phyloP scores from a whole-genome alignment of 37 sponge, comb jelly and placozoan species.

The Tethya wilhelma region DNA sequence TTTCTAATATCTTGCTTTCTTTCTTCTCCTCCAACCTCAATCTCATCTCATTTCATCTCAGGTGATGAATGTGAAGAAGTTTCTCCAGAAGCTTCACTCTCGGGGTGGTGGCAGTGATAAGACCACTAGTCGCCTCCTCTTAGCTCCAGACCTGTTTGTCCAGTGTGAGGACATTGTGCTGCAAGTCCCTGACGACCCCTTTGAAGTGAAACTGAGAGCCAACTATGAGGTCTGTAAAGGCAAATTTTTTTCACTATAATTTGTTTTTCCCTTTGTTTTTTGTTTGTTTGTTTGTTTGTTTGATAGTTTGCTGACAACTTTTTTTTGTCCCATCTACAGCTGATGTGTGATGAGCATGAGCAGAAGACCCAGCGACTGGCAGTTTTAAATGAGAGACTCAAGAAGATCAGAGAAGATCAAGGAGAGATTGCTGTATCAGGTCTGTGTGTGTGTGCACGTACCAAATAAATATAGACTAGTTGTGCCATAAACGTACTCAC shows the following conservation, averaged over 20 bases:
- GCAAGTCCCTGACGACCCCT: constrained; percentile 78
- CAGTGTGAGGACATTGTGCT: constrained; percentile 60
- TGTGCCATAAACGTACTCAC: too few species aligned
- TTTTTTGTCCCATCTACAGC: constrained; percentile 19
- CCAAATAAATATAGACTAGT: too few species aligned
- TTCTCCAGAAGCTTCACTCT: constrained; percentile 45
- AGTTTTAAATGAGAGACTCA: constrained; percentile 49
- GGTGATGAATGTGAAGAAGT: constrained; percentile 72
- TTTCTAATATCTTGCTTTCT: background rate
- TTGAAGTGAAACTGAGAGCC: constrained; percentile 88
- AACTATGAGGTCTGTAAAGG: constrained; percentile 72
- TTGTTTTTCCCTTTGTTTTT: background rate
- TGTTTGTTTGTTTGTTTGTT: background rate
- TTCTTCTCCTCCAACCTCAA: background rate
- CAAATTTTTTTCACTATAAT: background rate
- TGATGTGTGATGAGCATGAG: constrained; percentile 69
- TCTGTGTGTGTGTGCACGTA: too few species aligned
- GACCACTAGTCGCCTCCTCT: background rate
- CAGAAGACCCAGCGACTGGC: constrained; percentile 58
- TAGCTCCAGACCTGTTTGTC: constrained; percentile 68
- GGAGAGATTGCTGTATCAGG: constrained; percentile 58
- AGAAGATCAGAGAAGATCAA: constrained; percentile 34
- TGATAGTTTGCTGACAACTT: background rate
- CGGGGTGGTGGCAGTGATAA: background rate
- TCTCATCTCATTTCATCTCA: constrained; percentile 4